Evolutionary conservation across 2,797 vertebrate species (phyloP), one percentile per base, ranked within the genome.

Genomic region (Crax fasciolata): DNA sequence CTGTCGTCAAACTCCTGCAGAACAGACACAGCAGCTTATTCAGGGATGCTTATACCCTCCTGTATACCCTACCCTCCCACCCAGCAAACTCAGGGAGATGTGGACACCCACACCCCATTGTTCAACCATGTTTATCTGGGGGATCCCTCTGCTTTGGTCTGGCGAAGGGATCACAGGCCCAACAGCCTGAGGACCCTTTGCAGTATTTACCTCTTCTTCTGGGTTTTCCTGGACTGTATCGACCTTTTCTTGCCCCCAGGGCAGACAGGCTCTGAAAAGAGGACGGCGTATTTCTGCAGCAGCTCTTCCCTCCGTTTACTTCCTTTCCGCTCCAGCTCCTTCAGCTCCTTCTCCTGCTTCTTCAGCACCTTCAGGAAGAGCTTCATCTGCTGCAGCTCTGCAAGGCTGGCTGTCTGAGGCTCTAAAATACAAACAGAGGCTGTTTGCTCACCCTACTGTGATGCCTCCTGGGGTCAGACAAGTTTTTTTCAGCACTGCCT

Each of bases 301-400:
- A 99, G 95, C 68, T 99, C 99, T 89, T 99, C 99, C 70, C 94
- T 96, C 89, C 98, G 99, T 97, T 99, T 99, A 90, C 97, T 97
- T 83, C 97, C 97, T 44, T 98, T 99, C 93, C 98, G 98, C 89
- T 99, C 99, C 93, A 98, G 72, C 38, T 99, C 99, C 95, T 98
- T 99, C 91, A 99, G 95, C 55, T 99, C 99, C 92, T 98, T 99
- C 97, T 99, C 99, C n/a, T 99, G 99, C 43, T 98, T 98, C 97
- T 98, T 99, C 97, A 98, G 96, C 97, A 99, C 97, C 98, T 99
- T 99, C 96, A 98, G 87, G 86, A 99, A 98, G 93, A 97, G 98
- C 95, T 99, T 99, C 97, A 99, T 98, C 96, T 99, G 98, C 90
- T 97, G 98, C 96, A 99, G 98, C 87, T 99, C 99, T 35, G 98